Evolutionary conservation across 2,113 vertebrate species (phyloP), one percentile per base, ranked within the genome.

Genomic region (Cavia porcellus): DNA sequence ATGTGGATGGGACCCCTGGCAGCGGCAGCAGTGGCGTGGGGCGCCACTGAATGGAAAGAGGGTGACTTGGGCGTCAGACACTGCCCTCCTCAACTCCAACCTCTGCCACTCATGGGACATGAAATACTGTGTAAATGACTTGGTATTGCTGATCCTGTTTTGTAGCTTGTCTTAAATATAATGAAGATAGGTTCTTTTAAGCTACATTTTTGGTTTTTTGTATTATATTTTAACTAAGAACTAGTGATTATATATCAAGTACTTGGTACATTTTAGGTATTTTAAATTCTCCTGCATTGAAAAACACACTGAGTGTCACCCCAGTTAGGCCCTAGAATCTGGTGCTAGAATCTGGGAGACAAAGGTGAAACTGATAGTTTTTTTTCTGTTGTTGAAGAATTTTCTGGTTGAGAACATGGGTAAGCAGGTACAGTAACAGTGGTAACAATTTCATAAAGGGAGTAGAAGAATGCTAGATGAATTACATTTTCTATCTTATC

Each of bases 221-320:
- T 57, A 55, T 90, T 72, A 2, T 79, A 52, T 55, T 85, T 85
- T 83, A 90, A 70, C 92, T 72, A 85, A 80, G 50, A 92, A 66
- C 3, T 74, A 82, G 61, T 47, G 30, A 42, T 75, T 75, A 66
- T 57, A 2, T 79, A 88, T 89, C 22, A 52, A 24, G n/a, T 68
- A 7, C 42, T 22, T 47, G 80, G 20, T 79, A 45, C 30, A 83
- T 28, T 64, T 10, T 19, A 79, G n/a, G 5, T 25, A 11, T 3
- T 80, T 64, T n/a, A 80, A 52, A 75, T 79, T 89, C 35, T 72
- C 19, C 38, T 93, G 85, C 74, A 81, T 66, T 59, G 50, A 62
- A 47, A 14, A n/a, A 92, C 42, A 79, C 11, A 57, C 12, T 32
- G 22, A 96, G 4, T 87, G 12, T 86, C 86, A 50, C 42, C 74